phyloP scores from a whole-genome alignment of 2,113 vertebrate species.

The Malurus melanocephalus region DNA sequence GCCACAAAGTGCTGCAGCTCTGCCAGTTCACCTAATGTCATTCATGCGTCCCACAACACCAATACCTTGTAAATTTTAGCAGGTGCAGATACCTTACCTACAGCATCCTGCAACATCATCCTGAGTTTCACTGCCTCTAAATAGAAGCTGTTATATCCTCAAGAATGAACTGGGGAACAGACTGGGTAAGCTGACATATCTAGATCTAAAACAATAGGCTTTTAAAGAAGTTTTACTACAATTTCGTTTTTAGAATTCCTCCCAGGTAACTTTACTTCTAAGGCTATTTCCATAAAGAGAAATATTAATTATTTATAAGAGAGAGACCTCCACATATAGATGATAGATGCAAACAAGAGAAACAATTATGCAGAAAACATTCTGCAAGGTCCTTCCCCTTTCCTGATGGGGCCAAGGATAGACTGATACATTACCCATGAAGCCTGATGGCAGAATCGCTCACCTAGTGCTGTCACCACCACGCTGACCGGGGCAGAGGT shows the following conservation, averaged over 20 bases:
- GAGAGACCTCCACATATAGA: background rate
- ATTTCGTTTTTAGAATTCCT: background rate
- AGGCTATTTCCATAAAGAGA: constrained; percentile 1
- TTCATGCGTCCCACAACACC: background rate
- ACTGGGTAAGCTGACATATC: background rate
- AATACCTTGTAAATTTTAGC: background rate
- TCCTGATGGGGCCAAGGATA: background rate
- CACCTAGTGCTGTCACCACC: constrained; percentile 66
- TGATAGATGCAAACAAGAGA: background rate
- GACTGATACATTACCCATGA: background rate
- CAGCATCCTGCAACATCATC: background rate
- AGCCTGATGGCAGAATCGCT: constrained; percentile 24
- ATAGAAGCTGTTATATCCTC: background rate
- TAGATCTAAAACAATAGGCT: background rate
- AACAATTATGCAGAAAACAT: background rate
- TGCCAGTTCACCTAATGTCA: background rate
- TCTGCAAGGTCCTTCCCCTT: background rate
- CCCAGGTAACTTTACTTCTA: background rate
- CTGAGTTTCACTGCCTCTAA: background rate
- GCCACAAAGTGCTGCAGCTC: background rate
- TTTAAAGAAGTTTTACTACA: background rate
- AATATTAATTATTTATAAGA: background rate
- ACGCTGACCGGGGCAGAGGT: constrained; percentile 64
- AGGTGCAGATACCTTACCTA: background rate
- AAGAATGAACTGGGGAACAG: background rate